Percentiles rank a stretch among this genome's conserved stretches.
phyloP scores from a whole-genome alignment of 2,797 vertebrate genomes.

The Nasua narica region DNA sequence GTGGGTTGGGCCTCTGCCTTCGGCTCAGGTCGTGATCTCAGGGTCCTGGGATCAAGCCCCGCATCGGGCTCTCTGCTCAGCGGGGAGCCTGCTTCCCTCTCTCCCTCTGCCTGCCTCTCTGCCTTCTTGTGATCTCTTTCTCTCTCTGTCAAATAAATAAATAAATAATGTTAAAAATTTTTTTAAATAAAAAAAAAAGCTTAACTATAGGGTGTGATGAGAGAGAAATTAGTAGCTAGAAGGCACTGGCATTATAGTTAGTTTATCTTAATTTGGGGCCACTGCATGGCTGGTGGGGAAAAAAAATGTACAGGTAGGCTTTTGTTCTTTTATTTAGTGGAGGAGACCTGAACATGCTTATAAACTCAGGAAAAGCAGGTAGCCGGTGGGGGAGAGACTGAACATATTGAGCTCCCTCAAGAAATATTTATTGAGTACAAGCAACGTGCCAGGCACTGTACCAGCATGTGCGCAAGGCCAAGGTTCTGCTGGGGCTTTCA shows the following conservation, averaged over 20 bases:
- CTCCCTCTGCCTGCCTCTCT: too few relatives aligned
- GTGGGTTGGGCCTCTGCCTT: too few relatives aligned
- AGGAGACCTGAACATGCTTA: neutral
- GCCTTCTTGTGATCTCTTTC: too few relatives aligned
- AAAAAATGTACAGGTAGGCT: neutral
- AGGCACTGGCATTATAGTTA: neutral
- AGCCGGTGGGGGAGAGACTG: neutral
- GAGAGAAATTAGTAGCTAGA: neutral
- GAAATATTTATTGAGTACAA: slow-evolving; percentile 4
- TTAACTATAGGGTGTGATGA: neutral
- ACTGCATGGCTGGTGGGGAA: neutral
- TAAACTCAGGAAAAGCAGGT: neutral
- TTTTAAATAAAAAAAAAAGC: neutral
- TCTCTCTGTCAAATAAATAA: too few relatives aligned
- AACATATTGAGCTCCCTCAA: neutral
- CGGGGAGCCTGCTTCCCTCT: too few relatives aligned
- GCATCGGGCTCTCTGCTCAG: too few relatives aligned
- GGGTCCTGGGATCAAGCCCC: too few relatives aligned
- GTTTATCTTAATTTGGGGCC: neutral
- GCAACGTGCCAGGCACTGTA: neutral
- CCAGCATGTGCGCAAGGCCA: neutral
- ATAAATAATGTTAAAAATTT: too few relatives aligned
- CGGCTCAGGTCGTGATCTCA: too few relatives aligned
- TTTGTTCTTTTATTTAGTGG: neutral
- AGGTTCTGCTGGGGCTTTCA: neutral